These are phyloP conservation scores for Oscheius myriophilus DNA, from an alignment of 2,888 invertebrate species.

Conservation along the genomic window DNA sequence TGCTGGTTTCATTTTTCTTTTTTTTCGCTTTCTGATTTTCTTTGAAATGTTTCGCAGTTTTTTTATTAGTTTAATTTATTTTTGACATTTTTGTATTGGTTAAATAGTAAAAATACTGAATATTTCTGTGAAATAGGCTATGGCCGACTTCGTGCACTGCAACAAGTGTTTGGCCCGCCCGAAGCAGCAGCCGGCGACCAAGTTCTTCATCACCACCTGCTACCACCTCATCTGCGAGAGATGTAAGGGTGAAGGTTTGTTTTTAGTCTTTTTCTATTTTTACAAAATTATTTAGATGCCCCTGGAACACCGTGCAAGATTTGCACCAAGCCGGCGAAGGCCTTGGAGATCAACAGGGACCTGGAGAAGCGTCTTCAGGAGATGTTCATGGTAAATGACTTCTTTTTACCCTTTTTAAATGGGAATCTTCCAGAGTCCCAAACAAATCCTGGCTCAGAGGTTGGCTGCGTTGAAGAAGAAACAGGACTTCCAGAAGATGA, in stretches of 20 bases:
- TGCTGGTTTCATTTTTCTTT: too few relatives aligned
- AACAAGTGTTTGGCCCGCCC: conserved; percentile 12
- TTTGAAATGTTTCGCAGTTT: too few relatives aligned
- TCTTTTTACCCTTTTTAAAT: too few relatives aligned
- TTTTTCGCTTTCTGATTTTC: too few relatives aligned
- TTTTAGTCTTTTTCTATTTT: background rate
- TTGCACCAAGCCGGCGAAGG: conserved; percentile 5
- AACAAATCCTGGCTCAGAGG: background rate
- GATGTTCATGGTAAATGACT: too few relatives aligned
- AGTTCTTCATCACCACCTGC: conserved; percentile 17
- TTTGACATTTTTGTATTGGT: too few relatives aligned
- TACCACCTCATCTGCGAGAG: conserved; percentile 20
- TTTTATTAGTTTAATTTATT: too few relatives aligned
- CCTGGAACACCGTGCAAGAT: conserved; percentile 13
- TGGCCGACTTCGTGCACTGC: conserved; percentile 18
- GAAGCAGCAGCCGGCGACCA: background rate
- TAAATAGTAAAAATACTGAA: too few relatives aligned
- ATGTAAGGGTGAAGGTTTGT: conserved; percentile 12
- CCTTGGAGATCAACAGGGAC: conserved; percentile 14
- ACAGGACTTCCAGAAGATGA: conserved; percentile 16
- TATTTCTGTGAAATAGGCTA: too few relatives aligned
- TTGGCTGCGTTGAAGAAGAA: conserved; percentile 1
- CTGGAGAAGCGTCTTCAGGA: conserved; percentile 6
- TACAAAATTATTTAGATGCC: background rate
- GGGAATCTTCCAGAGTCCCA: conserved; percentile 12